Evolutionary conservation across 2,113 vertebrate species (phyloP).

Genomic region (Axis porcinus): DNA sequence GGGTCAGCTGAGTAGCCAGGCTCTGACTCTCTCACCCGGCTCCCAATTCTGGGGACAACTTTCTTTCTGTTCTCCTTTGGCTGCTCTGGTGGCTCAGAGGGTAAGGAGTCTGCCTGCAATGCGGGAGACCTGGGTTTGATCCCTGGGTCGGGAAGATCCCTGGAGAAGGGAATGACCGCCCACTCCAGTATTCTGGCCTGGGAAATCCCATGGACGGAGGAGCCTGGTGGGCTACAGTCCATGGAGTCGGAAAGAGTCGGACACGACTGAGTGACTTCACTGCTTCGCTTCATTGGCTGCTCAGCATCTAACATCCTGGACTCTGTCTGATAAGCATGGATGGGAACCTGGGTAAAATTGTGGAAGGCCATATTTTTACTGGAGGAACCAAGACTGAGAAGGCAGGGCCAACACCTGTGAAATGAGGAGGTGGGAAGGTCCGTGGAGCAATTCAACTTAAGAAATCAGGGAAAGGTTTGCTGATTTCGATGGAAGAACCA

Average conservation of each 20-base stretch:
- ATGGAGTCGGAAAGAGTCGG: neutral
- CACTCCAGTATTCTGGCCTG: neutral
- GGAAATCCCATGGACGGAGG: neutral
- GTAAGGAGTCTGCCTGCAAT: neutral
- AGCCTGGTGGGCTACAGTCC: neutral
- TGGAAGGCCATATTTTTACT: neutral
- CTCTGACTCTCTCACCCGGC: neutral
- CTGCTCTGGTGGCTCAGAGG: neutral
- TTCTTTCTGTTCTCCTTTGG: neutral
- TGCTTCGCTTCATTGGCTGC: neutral
- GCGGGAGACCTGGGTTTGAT: neutral
- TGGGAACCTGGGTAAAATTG: neutral
- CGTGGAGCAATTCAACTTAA: neutral
- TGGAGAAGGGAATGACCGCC: neutral
- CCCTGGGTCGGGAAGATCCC: neutral
- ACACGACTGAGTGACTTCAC: neutral
- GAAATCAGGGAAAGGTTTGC: neutral
- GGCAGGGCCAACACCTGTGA: neutral
- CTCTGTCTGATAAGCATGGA: neutral
- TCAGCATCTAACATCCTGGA: neutral
- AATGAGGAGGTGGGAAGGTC: neutral
- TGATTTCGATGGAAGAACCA: neutral
- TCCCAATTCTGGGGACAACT: neutral
- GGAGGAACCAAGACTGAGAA: neutral
- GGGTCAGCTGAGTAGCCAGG: neutral